phyloP scores from a whole-genome alignment of 2,888 invertebrate genomes.

The Thecophora atra region DNA sequence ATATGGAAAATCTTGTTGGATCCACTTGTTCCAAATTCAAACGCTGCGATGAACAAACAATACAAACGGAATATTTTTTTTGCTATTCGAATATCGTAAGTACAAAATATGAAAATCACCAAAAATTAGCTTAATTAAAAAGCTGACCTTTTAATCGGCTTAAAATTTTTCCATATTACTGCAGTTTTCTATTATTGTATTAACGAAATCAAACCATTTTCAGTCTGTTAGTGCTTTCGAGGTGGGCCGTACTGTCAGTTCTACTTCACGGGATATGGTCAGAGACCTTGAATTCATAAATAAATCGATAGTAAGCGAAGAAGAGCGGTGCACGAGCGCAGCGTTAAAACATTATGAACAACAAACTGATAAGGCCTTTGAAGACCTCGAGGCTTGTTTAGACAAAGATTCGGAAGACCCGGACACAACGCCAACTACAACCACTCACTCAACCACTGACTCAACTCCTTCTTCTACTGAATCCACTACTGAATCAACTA shows the following conservation, averaged over 20 bases:
- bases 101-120: neutral
- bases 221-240: neutral
- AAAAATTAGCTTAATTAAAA: neutral
- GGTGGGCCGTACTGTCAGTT: neutral
- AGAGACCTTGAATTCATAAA: neutral
- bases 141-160: neutral
- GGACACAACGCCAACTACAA: neutral
- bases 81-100: constrained; percentile 18
- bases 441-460: neutral
- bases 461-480: neutral
- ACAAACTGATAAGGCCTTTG: neutral
- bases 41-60: neutral
- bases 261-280: neutral
- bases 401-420: neutral
- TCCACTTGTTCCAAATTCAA: neutral
- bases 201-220: neutral
- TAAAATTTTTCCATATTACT: neutral
- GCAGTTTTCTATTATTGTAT: too few relatives aligned
- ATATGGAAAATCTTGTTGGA: neutral
- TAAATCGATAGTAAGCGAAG: neutral
- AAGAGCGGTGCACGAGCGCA: neutral
- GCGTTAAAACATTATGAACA: neutral
- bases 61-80: neutral
- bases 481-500: neutral
- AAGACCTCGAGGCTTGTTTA: neutral